These are phyloP conservation scores for Apotomis turbidana DNA, from an alignment of 2,888 invertebrate species.

Conservation along the genomic window DNA sequence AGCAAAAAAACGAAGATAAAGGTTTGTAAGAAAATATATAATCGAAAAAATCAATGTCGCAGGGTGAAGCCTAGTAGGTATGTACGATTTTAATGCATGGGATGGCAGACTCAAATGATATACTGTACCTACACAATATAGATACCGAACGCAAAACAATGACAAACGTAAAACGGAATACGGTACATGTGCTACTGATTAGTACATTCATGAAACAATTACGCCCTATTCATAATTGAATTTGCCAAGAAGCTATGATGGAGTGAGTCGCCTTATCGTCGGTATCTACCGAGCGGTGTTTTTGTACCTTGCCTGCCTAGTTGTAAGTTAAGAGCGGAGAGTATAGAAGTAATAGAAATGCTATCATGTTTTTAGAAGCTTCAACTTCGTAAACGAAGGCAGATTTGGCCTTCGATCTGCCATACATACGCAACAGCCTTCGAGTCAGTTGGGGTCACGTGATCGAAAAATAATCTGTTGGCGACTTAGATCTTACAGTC, in stretches of 20 bases:
- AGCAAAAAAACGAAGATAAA: too few relatives aligned
- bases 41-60: background rate
- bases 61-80: too few relatives aligned
- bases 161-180: background rate
- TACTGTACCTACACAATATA: too few relatives aligned
- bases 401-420: too few relatives aligned
- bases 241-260: constrained; percentile 1
- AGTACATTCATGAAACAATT: background rate
- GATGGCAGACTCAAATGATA: background rate
- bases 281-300: constrained; percentile 14
- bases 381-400: too few relatives aligned
- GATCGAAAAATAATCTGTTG: too few relatives aligned
- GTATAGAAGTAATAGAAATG: too few relatives aligned
- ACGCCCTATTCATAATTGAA: background rate
- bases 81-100: background rate
- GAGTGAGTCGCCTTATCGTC: constrained; percentile 27
- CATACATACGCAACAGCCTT: too few relatives aligned
- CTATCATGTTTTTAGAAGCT: too few relatives aligned
- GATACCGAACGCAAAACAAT: background rate
- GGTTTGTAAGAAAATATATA: too few relatives aligned
- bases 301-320: constrained; percentile 21
- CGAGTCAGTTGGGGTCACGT: too few relatives aligned
- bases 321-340: constrained; percentile 17
- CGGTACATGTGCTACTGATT: background rate
- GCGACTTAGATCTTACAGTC: too few relatives aligned